Evolutionary conservation across 2,888 invertebrate genomes (phyloP).

Genomic region (Agrochola circellaris): DNA sequence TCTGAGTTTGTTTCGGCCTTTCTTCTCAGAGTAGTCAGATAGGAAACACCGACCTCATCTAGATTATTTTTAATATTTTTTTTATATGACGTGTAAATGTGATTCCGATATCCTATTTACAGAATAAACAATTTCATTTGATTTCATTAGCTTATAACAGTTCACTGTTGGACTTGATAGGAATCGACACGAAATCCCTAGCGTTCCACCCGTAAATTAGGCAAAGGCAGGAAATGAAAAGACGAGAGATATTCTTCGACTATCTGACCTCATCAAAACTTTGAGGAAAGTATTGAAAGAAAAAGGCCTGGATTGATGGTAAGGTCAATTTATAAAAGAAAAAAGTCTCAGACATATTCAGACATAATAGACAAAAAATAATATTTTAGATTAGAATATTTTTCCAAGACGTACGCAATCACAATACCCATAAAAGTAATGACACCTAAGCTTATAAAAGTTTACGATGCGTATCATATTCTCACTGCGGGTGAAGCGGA

Average conservation of each 20-base stretch:
- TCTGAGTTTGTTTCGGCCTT: no score
- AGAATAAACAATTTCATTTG: no score
- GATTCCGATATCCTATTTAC: no score
- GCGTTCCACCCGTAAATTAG: not conserved
- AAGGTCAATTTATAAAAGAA: no score
- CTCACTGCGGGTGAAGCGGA: constrained; percentile 22
- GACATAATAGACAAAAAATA: not conserved
- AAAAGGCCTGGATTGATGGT: not conserved
- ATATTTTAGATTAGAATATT: no score
- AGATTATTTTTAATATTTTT: no score
- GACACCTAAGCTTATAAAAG: constrained; percentile 8
- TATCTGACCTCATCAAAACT: not conserved
- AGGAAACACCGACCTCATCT: no score
- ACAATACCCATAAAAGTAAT: constrained; percentile 9
- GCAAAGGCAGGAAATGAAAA: not conserved
- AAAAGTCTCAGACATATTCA: not conserved
- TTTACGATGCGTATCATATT: constrained; percentile 8
- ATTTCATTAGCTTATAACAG: not conserved
- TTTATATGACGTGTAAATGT: no score
- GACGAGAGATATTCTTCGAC: not conserved
- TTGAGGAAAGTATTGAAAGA: not conserved
- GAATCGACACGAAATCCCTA: not conserved
- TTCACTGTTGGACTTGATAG: not conserved
- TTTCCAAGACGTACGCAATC: not conserved
- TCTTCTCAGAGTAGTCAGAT: no score